phyloP scores from a whole-genome alignment of 2,888 invertebrate genomes.

The Orchesella flavescens region DNA sequence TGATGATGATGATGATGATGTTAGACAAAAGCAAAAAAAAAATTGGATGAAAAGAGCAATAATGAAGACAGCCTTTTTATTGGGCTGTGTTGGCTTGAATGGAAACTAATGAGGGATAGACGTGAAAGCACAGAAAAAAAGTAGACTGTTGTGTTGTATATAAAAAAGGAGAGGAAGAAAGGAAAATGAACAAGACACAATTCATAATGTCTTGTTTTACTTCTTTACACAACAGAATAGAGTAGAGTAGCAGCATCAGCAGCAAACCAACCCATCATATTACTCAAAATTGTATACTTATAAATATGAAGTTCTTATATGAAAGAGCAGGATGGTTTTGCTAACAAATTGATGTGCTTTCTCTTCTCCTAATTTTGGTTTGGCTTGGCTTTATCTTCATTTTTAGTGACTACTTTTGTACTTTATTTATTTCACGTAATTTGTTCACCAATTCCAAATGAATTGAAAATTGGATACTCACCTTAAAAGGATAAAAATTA shows the following conservation, averaged over 20 bases:
- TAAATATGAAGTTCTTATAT: too few relatives aligned
- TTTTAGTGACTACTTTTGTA: too few relatives aligned
- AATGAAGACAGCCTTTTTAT: conserved; percentile 54
- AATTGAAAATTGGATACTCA: too few relatives aligned
- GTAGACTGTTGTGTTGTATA: neutral
- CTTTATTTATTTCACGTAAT: too few relatives aligned
- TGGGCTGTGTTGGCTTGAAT: conserved; percentile 41
- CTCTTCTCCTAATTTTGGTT: neutral
- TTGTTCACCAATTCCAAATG: too few relatives aligned
- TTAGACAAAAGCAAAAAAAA: neutral
- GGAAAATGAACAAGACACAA: conserved; percentile 23
- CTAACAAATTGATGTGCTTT: neutral
- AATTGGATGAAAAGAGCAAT: conserved; percentile 39
- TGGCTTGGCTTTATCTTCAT: neutral
- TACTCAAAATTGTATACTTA: too few relatives aligned
- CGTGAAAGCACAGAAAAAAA: conserved; percentile 16
- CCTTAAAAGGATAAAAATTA: too few relatives aligned
- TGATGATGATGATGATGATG: neutral
- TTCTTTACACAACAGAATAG: neutral
- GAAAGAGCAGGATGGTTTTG: neutral
- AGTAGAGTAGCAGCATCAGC: too few relatives aligned
- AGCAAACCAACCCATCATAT: too few relatives aligned
- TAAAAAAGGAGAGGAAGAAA: conserved; percentile 33
- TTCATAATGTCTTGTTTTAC: conserved; percentile 26
- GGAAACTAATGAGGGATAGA: conserved; percentile 53